These are phyloP conservation scores for Malurus melanocephalus DNA, from an alignment of 2,113 vertebrate species.

Conservation along the genomic window DNA sequence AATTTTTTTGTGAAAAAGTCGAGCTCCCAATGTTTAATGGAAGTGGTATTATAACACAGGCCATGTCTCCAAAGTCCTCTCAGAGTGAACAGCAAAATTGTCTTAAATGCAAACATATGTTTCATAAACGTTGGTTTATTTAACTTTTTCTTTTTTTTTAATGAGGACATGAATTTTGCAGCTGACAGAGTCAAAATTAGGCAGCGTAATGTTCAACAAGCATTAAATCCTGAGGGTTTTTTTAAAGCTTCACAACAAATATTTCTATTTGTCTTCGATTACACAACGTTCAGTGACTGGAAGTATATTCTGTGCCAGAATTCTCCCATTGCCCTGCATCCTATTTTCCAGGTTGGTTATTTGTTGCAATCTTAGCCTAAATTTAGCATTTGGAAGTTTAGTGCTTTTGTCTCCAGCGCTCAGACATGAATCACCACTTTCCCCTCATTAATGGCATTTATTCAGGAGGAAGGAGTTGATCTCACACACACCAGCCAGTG, in stretches of 20 bases:
- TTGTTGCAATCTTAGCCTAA: not conserved
- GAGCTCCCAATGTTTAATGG: conserved; percentile 62
- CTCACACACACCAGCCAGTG: not conserved
- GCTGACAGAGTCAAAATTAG: not conserved
- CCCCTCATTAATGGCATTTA: not conserved
- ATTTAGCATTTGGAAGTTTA: not conserved
- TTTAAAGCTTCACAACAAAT: not conserved
- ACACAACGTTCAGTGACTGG: not conserved
- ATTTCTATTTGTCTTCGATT: not conserved
- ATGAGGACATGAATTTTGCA: not conserved
- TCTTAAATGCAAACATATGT: conserved; percentile 39
- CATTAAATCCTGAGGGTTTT: not conserved
- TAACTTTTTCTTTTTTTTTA: not conserved
- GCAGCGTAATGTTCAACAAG: not conserved
- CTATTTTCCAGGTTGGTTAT: not conserved
- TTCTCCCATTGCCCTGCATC: not conserved
- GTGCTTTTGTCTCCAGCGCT: not conserved
- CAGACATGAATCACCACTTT: not conserved
- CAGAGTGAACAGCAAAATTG: conserved; percentile 33
- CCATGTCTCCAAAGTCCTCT: conserved; percentile 46
- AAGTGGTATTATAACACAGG: conserved; percentile 59
- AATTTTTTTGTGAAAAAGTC: conserved; percentile 15
- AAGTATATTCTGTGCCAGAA: not conserved
- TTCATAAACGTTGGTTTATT: conserved; percentile 37
- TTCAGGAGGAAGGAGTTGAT: not conserved